Conservation (phyloP, 2,113 vertebrate genomes). For the Pterocles burchelli region DNA sequence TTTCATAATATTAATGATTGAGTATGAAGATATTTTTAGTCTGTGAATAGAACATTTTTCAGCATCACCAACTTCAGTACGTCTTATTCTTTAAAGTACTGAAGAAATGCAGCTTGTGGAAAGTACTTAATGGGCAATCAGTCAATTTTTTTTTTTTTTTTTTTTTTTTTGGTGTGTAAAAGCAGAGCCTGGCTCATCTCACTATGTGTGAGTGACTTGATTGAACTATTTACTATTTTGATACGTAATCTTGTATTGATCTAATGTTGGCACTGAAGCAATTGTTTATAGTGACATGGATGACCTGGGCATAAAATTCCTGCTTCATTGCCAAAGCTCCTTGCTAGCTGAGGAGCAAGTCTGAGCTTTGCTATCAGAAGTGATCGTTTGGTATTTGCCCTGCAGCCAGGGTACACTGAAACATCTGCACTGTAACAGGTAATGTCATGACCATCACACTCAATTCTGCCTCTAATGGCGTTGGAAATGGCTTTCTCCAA, state of each 20-base stretch:
- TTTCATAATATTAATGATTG: not conserved
- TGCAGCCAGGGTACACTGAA: rapidly evolving
- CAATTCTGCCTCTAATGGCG: not conserved
- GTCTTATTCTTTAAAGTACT: not conserved
- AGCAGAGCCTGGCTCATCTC: not conserved
- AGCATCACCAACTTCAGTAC: not conserved
- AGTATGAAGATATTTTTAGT: not conserved
- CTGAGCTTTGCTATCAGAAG: not conserved
- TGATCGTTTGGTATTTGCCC: not conserved
- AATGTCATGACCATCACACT: not conserved
- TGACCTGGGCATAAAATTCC: not conserved
- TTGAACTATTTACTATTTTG: not conserved
- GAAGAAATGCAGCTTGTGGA: not conserved
- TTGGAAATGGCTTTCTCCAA: not conserved
- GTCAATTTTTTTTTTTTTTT: not conserved
- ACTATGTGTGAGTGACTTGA: not conserved
- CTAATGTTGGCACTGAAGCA: not conserved
- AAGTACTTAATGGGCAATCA: not conserved
- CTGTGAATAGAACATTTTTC: not conserved
- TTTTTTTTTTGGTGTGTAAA: not conserved
- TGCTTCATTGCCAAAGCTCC: not conserved
- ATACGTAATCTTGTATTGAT: not conserved
- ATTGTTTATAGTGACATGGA: not conserved
- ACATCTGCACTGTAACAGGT: not conserved
- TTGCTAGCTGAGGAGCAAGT: not conserved